Evolutionary conservation across 37 sponge, comb jelly and placozoan genomes (phyloP), one percentile per base, ranked within the genome.

Genomic region (Chondrilla cf. caribensis): DNA sequence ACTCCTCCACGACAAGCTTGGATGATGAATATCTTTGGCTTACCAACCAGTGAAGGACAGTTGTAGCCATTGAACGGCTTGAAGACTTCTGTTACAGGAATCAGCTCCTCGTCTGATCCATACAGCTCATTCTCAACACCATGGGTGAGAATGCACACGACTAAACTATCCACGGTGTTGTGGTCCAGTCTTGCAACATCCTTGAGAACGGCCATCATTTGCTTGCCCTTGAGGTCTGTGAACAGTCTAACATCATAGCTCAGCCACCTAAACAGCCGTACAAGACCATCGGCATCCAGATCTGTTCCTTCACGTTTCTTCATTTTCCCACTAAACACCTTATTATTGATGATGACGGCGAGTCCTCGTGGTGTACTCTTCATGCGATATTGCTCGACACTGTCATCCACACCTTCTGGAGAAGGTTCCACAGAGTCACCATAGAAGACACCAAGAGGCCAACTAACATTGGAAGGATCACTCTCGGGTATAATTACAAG

Each of bases 1-100:
- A 54, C 83, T 0, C 78, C 87, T 9, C 95, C 95, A 7, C 95
- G 81, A 55, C 95, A 94, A 0, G 95, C 95, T 79, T 92, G 92
- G 37, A 96, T 38, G 28, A 96, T 76, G 81, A 96, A 96, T 18
- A 96, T 79, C 78, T 96, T 96, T 0, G 97, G 97, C 65, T 96
- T 96, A 8, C 93, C 97, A 65, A 84, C 82, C 28, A 96, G 85
- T 22, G 78, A 44, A 5, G 97, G 91, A 65, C 95, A 94, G 62
- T 76, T 65, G 62, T 59, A 60, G 17, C 95, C 91, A 77, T 86
- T 93, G 60, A 90, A 94, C 22, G 71, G 83, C 77, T 81, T 80
- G 28, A 83, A 83, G 19, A 93, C 0, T 18, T 84, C 83, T 18
- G 88, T 86, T 17, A 89, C 89, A 21, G 84, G 66, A 15, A 89